Evolutionary conservation across 2,888 invertebrate genomes (phyloP).

Genomic region (Tenthredo mesomela): DNA sequence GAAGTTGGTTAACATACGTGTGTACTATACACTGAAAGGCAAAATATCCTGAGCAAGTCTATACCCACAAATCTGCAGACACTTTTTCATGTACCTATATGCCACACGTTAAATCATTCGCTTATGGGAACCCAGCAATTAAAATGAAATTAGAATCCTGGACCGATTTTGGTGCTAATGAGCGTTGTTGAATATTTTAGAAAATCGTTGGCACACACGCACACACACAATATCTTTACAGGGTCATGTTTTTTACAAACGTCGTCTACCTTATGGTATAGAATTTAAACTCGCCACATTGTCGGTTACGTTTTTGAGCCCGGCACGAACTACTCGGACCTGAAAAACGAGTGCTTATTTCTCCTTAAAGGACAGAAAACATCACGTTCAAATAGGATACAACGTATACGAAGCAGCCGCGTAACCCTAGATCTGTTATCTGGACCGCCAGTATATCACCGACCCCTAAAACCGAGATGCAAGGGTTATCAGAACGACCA

Average conservation of each 20-base stretch:
- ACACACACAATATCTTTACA: neutral
- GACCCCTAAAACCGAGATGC: slow-evolving; percentile 49
- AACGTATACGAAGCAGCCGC: slow-evolving; percentile 13
- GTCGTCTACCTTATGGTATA: neutral
- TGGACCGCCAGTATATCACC: slow-evolving; percentile 46
- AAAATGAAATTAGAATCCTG: slow-evolving; percentile 34
- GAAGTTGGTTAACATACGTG: neutral
- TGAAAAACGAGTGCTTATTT: slow-evolving; percentile 21
- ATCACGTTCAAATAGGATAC: slow-evolving; percentile 36
- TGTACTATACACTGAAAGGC: neutral
- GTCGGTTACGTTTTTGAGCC: neutral
- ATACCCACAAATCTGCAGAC: slow-evolving; percentile 13
- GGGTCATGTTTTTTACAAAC: neutral
- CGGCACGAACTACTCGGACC: slow-evolving; percentile 3
- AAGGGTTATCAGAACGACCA: slow-evolving; percentile 46
- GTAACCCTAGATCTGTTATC: slow-evolving; percentile 47
- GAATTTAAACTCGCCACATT: neutral
- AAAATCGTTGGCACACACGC: neutral
- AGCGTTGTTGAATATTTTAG: neutral
- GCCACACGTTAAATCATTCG: neutral
- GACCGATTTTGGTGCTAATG: slow-evolving; percentile 17
- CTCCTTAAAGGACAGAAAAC: slow-evolving; percentile 25
- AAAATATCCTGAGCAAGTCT: neutral
- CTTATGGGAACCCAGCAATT: slow-evolving; percentile 18
- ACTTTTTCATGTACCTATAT: slow-evolving; percentile 17